Evolutionary conservation across 2,888 invertebrate species (phyloP), one percentile per base, ranked within the genome.

Genomic region (Drosophila paramelanica): DNA sequence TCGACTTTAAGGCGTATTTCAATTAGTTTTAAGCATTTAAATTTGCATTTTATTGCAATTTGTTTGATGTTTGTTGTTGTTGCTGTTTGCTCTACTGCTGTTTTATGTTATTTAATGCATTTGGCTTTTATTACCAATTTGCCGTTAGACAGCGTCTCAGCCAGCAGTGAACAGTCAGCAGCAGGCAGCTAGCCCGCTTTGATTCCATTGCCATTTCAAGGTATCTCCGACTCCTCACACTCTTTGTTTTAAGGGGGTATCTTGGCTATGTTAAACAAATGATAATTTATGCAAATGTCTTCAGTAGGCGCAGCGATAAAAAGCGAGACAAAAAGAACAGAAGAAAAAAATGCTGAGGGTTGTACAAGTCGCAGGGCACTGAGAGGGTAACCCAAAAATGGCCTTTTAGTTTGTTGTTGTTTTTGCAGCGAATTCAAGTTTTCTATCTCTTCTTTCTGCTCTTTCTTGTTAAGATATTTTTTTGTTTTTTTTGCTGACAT

Each of bases 261-360:
- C 46, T 65, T 76, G 73, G 64, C 61, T 76, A 79, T 87, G 78
- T 84, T 85, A 83, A 82, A 79, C 85, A 90, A 90, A 90, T 88
- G 88, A 89, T 90, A 90, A 90, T 90, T 90, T 90, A 90, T 90
- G 91, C 84, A 90, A 90, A 90, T 90, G 85, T 81, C 86, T 82
- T 73, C 81, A 83, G 79, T 84, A 78, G 77, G 58, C 58, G 66
- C 64, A 49, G 62, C 64, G 33, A 50, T 55, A 57, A n/a, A 53
- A 14, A 25, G 46, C 66, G n/a, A 49, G 50, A 25, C 31, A 65
- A 60, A 62, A 51, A 23, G 23, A 23, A 23, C 23, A 23, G 4
- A 23, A 23, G 4, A 23, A 69, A 51, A 73, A 73, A 82, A 52
- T 77, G 81, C 84, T 87, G 79, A 86, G 81, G 79, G 82, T 76